Conservation (phyloP, 2,797 vertebrate species). For the Aulostomus chinensis region DNA sequence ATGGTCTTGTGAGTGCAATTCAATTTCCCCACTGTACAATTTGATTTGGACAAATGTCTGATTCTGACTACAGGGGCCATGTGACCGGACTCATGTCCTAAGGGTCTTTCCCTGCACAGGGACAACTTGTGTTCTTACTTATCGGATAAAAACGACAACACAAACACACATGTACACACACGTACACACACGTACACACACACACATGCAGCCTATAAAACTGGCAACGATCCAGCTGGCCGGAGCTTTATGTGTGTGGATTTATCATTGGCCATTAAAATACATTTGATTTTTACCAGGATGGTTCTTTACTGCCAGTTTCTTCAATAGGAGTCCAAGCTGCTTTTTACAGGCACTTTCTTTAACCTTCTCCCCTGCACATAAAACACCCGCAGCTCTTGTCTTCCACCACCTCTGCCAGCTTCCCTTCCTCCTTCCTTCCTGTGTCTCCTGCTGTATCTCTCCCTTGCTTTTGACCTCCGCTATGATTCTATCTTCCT, state of each 20-base stretch:
- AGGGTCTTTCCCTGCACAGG: constrained; percentile 46
- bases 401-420: constrained; percentile 24
- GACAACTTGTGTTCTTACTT: constrained; percentile 48
- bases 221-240: constrained; percentile 33
- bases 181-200: constrained; percentile 1
- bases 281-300: constrained; percentile 72
- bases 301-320: constrained; percentile 42
- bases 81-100: constrained; percentile 51
- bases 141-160: constrained; percentile 32
- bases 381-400: constrained; percentile 60
- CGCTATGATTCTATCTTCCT: constrained; percentile 54
- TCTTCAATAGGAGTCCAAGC: constrained; percentile 45
- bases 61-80: constrained; percentile 54
- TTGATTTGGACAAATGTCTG: constrained; percentile 70
- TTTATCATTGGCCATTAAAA: constrained; percentile 78
- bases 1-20: constrained; percentile 59
- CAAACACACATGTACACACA: constrained; percentile 7
- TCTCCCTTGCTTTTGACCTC: constrained; percentile 54
- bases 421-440: constrained; percentile 2
- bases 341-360: constrained; percentile 64
- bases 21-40: constrained; percentile 60
- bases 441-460: constrained; percentile 40
- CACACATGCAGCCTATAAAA: constrained; percentile 22
- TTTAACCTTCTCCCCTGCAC: constrained; percentile 69
- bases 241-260: constrained; percentile 60